Evolutionary conservation across 2,113 vertebrate genomes (phyloP), one percentile per base, ranked within the genome.

Genomic region (Daubentonia madagascariensis): DNA sequence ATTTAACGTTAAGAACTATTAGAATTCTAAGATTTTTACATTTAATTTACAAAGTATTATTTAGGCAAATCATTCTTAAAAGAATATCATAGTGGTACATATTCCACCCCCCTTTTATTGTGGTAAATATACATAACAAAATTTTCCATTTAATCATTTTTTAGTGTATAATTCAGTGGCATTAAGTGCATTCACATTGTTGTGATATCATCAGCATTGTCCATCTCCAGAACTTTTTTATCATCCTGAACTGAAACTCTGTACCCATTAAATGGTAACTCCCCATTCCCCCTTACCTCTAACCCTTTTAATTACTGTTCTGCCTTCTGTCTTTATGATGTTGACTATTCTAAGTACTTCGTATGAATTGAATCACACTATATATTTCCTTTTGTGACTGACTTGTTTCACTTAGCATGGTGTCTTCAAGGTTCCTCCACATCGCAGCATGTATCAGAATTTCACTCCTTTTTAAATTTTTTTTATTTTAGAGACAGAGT

Each of bases 61-160:
- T 96, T 91, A 20, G 45, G 61, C 16, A 81, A 75, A 22, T 91
- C 30, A 57, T 50, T 95, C 22, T 83, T 90, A 85, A 92, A 92
- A 48, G 65, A 67, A 67, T 86, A 61, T 88, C 13, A 40, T 59
- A 28, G 23, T 72, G 37, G 67, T 43, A 76, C 63, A 54, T 52
- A 57, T 63, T 50, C 85, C 40, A 67, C 28, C 20, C 17, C 48
- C 37, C 80, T 93, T 81, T 83, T 89, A 54, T 45, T 72, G 22
- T 72, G 35, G 20, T 89, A 63, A 83, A 65, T 65, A 59, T 22
- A 57, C 9, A 48, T 79, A 59, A 70, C 43, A 57, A 23, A 70
- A 87, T 48, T 70, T 22, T 9, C 40, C 28, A 63, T 63, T 45
- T 83, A 89, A 54, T 54, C 54, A 65, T 94, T 72, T 87, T 89